Evolutionary conservation across 2,888 invertebrate genomes (phyloP), one percentile per base, ranked within the genome.

Genomic region (Polia nebulosa): DNA sequence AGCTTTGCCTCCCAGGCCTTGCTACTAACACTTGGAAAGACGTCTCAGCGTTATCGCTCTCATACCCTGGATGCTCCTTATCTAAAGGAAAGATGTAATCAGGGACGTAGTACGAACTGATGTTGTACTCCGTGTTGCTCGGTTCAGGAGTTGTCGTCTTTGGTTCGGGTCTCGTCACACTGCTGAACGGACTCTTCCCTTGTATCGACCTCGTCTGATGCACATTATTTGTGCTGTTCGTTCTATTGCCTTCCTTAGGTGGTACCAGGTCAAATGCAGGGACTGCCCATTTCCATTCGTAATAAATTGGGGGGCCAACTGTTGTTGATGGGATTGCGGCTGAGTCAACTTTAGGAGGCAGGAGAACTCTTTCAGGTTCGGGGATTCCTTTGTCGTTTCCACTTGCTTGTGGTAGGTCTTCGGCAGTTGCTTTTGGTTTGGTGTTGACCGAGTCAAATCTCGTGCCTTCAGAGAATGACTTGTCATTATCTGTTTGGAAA

Each of bases 211-310:
- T 88, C 2, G 89, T 87, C 59, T 88, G 88, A 13, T 85, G 85
- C 0, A 81, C 55, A 60, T 82, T 79, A 62, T 81, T 79, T 6
- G 92, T 83, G 3, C 49, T 72, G 71, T 90, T 88, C 20, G 91
- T 92, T 6, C 88, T 92, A 74, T 96, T 96, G 5, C 90, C 89
- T 36, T 82, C 70, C 74, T 96, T 96, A 0, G 97, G 97, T 9
- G 96, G 96, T 72, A 96, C 94, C 2, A 97, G 87, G 17, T 96
- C 96, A 64, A 96, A 95, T 0, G 96, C 96, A 1, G 97, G 97
- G 1, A 96, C 96, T 7, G 96, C 97, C 96, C 96, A 97, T 88
- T 97, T 96, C 97, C 97, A 97, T 87, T 97, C 96, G 79, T 96
- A 97, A 82, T 97, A 97, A 59, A 97, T 96, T 0, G 96, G 96